Percentiles rank a stretch among this genome's conserved stretches.
Evolutionary conservation across 2,888 invertebrate genomes (phyloP).

Genomic region (Deroplatys truncata): DNA sequence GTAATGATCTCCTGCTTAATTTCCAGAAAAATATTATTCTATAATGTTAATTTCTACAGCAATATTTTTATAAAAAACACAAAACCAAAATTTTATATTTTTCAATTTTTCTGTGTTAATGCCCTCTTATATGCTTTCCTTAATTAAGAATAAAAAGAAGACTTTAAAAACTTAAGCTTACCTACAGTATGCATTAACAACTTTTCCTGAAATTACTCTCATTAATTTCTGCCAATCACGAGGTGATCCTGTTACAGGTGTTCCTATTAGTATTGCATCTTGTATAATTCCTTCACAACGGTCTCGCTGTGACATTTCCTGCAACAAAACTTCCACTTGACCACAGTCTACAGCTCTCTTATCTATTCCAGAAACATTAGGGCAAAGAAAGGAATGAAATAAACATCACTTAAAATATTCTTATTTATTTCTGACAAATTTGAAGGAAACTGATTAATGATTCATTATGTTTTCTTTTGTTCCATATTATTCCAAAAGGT

Average conservation of each 20-base stretch:
- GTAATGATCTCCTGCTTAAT: too few species aligned
- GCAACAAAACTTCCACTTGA: constrained; percentile 2
- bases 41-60: too few species aligned
- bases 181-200: constrained; percentile 63
- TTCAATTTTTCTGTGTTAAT: too few species aligned
- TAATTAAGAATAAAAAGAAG: not conserved
- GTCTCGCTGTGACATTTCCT: constrained; percentile 49
- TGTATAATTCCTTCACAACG: constrained; percentile 58
- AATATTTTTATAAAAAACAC: too few species aligned
- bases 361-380: not conserved
- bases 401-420: too few species aligned
- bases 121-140: not conserved
- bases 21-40: too few species aligned
- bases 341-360: not conserved
- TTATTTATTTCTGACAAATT: too few species aligned
- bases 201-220: constrained; percentile 56
- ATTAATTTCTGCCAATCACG: constrained; percentile 52
- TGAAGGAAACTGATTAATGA: too few species aligned
- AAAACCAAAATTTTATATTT: too few species aligned
- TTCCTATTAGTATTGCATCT: constrained; percentile 60
- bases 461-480: too few species aligned
- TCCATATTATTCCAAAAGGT: too few species aligned
- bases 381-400: not conserved
- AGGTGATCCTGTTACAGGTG: constrained; percentile 56
- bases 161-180: constrained; percentile 31